These are phyloP conservation scores for Synodontis membranacea DNA, from an alignment of 2,113 vertebrate species.

Conservation along the genomic window DNA sequence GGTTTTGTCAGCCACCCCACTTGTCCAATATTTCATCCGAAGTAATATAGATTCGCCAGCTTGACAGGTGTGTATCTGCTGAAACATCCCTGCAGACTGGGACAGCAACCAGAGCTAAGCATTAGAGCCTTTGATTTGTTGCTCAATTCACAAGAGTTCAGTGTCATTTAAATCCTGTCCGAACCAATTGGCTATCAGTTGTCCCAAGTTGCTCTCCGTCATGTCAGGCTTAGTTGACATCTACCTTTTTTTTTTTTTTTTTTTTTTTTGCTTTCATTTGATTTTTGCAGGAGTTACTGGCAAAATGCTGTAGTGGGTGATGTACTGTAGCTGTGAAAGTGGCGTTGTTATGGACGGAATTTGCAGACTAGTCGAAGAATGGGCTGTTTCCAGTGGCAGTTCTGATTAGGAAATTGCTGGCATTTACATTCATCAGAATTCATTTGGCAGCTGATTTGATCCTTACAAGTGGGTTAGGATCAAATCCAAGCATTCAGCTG, in stretches of 20 bases:
- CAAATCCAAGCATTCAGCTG: conserved; percentile 8
- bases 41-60: conserved; percentile 18
- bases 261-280: conserved; percentile 17
- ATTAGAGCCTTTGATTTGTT: conserved; percentile 44
- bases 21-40: conserved; percentile 35
- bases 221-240: conserved; percentile 32
- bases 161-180: conserved; percentile 54
- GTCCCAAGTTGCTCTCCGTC: conserved; percentile 30
- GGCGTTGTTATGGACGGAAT: too few relatives aligned
- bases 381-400: background rate
- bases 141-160: conserved; percentile 40
- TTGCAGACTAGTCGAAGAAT: background rate
- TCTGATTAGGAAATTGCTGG: background rate
- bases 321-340: conserved; percentile 3
- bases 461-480: background rate
- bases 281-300: conserved; percentile 36
- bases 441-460: background rate
- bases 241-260: conserved; percentile 33
- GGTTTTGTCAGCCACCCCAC: conserved; percentile 25
- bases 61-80: conserved; percentile 32
- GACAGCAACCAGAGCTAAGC: background rate
- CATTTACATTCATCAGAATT: background rate
- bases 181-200: conserved; percentile 47
- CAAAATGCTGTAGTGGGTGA: background rate
- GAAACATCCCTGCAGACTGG: conserved; percentile 33